Base-by-base conservation (phyloP, 2,888 invertebrate species). In the Ceraclea dissimilis region DNA sequence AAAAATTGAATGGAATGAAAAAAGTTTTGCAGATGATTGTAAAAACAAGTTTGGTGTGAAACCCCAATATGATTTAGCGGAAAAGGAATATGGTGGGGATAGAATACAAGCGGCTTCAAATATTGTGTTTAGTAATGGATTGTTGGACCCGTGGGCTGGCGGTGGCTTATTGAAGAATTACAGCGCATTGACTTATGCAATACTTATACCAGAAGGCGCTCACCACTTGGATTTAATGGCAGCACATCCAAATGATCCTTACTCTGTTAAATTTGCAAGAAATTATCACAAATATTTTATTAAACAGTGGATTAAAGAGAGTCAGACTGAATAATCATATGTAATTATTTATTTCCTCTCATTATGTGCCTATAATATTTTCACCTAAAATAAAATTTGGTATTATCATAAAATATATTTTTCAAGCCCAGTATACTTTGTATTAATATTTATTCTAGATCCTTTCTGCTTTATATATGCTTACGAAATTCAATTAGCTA, bases 81-180 rank as follows among this genome's bases (percentile, higher is more conserved):
- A 84, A 58, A 70, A 85, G 21, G 81, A 86, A 64, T 98, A 91
- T 67, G 96, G 96, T 4, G 94, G 93, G 1, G 79, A 79, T 62
- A 76, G 86, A 65, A 49, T 56, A 20, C 76, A 79, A 57, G 73
- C 79, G 0, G 82, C 81, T 0, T 82, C 83, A 0, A 88, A 88
- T 65, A 86, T 88, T 43, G 82, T 88, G 6, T 88, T 87, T 68
- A 92, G 92, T 65, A 93, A 93, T 69, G 93, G 93, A 0, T 72
- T 91, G 1, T 67, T 90, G 62, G 93, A 93, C 71, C 93, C 93
- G 1, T 93, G 93, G 93, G 84, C 87, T 54, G 85, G 87, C 60
- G 92, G 92, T 67, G 93, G 93, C 18, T 85, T 93, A 47, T 68
- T 90, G 26, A 78, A 78, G 65, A 84, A 84, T 59, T 70, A 86